phyloP scores from a whole-genome alignment of 1,140 invertebrate genomes.

The Drosophila ogumai region DNA sequence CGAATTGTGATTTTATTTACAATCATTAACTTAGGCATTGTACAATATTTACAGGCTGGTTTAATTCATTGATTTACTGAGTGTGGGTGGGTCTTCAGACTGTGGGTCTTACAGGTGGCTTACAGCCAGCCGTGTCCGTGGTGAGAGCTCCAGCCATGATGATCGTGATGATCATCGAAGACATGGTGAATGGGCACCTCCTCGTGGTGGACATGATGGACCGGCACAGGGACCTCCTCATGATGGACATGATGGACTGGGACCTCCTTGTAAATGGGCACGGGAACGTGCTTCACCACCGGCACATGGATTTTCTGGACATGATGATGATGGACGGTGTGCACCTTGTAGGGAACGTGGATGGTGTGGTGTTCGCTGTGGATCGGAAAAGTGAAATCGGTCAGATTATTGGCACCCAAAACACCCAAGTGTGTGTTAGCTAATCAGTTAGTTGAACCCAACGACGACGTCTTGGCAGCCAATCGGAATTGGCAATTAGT shows the following conservation, averaged over 20 bases:
- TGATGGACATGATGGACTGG: slow-evolving; percentile 76
- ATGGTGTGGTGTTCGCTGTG: slow-evolving; percentile 87
- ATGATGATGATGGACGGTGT: slow-evolving; percentile 89
- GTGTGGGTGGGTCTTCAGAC: slow-evolving; percentile 11
- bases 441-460: slow-evolving; percentile 75
- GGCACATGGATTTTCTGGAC: slow-evolving; percentile 86
- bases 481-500: slow-evolving; percentile 77
- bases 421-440: slow-evolving; percentile 38
- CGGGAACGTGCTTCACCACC: slow-evolving; percentile 81
- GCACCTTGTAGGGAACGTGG: slow-evolving; percentile 88
- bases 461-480: slow-evolving; percentile 49
- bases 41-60: slow-evolving; percentile 73
- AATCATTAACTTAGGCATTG: slow-evolving; percentile 59
- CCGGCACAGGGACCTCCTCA: slow-evolving; percentile 71
- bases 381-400: slow-evolving; percentile 58
- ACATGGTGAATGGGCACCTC: slow-evolving; percentile 71
- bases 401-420: slow-evolving; percentile 63
- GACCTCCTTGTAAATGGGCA: slow-evolving; percentile 74
- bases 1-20: slow-evolving; percentile 72
- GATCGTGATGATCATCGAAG: slow-evolving; percentile 69
- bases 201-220: slow-evolving; percentile 77
- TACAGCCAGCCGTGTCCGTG: slow-evolving; percentile 74
- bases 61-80: slow-evolving; percentile 9
- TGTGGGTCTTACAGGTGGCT: slow-evolving; percentile 10
- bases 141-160: slow-evolving; percentile 69